phyloP scores from a whole-genome alignment of 2,113 vertebrate species.

The Copsychus sechellarum region DNA sequence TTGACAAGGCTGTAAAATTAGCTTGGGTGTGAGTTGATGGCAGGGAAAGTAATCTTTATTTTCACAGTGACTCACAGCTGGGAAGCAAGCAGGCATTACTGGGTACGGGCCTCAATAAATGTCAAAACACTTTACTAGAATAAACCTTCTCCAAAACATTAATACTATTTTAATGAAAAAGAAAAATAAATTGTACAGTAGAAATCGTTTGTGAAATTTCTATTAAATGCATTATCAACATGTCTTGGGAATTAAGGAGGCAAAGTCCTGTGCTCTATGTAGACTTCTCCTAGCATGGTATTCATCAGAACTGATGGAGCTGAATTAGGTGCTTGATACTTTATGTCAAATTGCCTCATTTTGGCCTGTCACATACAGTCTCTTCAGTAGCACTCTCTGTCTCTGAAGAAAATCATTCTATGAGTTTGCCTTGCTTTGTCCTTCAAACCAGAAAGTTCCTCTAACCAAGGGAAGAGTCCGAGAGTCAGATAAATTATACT shows the following conservation, averaged over 20 bases:
- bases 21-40: not conserved
- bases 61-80: not conserved
- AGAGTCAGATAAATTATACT: not conserved
- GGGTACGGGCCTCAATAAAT: not conserved
- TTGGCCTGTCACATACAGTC: not conserved
- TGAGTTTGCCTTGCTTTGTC: not conserved
- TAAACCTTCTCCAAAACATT: not conserved
- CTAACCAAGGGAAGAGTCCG: not conserved
- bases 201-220: not conserved
- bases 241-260: not conserved
- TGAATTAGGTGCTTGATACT: not conserved
- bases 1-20: conserved; percentile 69
- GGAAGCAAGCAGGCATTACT: not conserved
- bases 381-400: not conserved
- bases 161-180: not conserved
- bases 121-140: not conserved
- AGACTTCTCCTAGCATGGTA: not conserved
- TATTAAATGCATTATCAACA: not conserved
- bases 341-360: not conserved
- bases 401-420: not conserved
- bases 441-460: not conserved
- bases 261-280: not conserved
- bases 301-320: not conserved
- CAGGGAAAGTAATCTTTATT: not conserved
- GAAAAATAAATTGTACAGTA: not conserved